These are phyloP conservation scores for Synanthedon andrenaeformis DNA, from an alignment of 2,888 invertebrate genomes.

Conservation along the genomic window DNA sequence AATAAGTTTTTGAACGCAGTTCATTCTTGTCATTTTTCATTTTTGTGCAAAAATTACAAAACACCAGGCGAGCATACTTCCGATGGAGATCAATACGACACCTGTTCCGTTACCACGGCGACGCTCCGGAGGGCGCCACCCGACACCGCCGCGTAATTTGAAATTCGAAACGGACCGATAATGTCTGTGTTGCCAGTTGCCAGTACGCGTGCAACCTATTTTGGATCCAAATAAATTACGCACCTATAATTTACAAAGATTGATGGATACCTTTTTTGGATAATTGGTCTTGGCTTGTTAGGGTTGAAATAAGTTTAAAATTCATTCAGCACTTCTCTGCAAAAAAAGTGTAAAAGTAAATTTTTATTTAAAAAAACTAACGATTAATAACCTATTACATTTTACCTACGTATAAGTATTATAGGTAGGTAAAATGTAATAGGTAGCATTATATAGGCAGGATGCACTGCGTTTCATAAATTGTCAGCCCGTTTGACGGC, in stretches of 20 bases:
- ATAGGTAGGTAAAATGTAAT: too few relatives aligned
- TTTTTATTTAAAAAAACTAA: too few relatives aligned
- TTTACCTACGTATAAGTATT: too few relatives aligned
- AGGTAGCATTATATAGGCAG: too few relatives aligned
- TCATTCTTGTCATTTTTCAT: too few relatives aligned
- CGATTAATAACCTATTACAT: too few relatives aligned
- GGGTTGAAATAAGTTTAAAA: neutral
- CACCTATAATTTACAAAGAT: slow-evolving; percentile 15
- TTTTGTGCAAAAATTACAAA: too few relatives aligned
- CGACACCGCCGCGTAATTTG: slow-evolving; percentile 68
- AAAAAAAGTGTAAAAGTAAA: too few relatives aligned
- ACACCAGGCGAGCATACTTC: slow-evolving; percentile 29
- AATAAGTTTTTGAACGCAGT: neutral
- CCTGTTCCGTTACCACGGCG: slow-evolving; percentile 59
- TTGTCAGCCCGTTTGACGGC: too few relatives aligned
- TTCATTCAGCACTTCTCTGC: neutral
- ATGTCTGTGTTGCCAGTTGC: slow-evolving; percentile 52
- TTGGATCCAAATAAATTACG: slow-evolving; percentile 5
- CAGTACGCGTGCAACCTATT: slow-evolving; percentile 33
- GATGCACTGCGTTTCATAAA: too few relatives aligned
- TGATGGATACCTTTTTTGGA: slow-evolving; percentile 23
- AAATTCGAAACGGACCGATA: slow-evolving; percentile 64
- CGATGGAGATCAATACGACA: slow-evolving; percentile 55
- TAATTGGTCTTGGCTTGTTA: slow-evolving; percentile 23
- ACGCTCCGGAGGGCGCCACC: slow-evolving; percentile 56